phyloP scores from a whole-genome alignment of 2,888 invertebrate genomes.

The Volucella inanis region DNA sequence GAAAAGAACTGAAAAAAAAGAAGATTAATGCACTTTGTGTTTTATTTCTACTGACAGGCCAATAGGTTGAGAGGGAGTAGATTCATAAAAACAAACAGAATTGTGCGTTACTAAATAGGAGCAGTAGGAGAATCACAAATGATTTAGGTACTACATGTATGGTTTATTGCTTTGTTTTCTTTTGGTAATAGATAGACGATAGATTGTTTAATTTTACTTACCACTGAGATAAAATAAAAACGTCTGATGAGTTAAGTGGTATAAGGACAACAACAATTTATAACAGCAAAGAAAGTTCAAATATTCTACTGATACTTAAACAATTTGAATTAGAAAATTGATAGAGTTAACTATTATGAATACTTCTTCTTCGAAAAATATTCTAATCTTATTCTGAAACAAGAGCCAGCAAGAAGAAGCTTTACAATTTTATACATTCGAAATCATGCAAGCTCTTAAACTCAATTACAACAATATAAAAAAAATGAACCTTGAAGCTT shows the following conservation, averaged over 20 bases:
- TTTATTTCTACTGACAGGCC: conserved; percentile 36
- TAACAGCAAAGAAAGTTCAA: too few relatives aligned
- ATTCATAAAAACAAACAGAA: conserved; percentile 26
- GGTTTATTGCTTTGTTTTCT: background rate
- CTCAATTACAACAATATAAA: too few relatives aligned
- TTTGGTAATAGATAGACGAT: background rate
- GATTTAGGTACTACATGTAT: conserved; percentile 26
- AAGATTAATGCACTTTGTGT: conserved; percentile 48
- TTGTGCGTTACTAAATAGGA: conserved; percentile 53
- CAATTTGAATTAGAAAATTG: too few relatives aligned
- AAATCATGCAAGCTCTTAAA: too few relatives aligned
- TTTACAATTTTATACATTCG: too few relatives aligned
- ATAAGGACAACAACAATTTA: background rate
- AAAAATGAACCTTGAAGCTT: too few relatives aligned
- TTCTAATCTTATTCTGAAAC: too few relatives aligned
- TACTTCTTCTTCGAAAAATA: too few relatives aligned
- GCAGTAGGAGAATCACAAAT: conserved; percentile 44
- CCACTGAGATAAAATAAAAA: conserved; percentile 6
- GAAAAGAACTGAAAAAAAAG: conserved; percentile 38
- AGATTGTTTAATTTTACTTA: background rate
- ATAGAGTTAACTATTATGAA: too few relatives aligned
- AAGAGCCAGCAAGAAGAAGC: too few relatives aligned
- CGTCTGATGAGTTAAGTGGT: conserved; percentile 1
- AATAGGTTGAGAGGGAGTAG: conserved; percentile 20
- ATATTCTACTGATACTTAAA: too few relatives aligned